phyloP scores from a whole-genome alignment of 2,113 vertebrate species.

The Muntiacus reevesi region DNA sequence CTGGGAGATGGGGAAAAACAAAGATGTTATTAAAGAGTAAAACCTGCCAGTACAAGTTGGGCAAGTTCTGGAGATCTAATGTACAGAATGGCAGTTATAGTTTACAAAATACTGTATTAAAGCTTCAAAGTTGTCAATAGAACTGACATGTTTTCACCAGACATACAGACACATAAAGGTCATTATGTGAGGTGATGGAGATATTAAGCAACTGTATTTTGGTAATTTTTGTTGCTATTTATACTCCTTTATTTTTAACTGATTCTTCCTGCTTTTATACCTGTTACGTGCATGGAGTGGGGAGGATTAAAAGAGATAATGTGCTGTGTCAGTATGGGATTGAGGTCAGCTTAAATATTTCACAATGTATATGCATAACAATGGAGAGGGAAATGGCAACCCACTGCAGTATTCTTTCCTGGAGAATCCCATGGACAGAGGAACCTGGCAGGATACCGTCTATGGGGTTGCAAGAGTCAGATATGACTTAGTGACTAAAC shows the following conservation, averaged over 20 bases:
- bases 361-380: background rate
- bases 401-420: background rate
- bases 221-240: background rate
- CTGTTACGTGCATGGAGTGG: background rate
- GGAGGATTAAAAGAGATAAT: background rate
- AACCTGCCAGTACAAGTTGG: background rate
- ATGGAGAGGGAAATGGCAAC: background rate
- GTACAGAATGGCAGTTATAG: background rate
- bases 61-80: background rate
- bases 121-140: background rate
- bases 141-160: background rate
- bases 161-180: background rate
- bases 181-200: background rate
- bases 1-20: background rate
- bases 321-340: background rate
- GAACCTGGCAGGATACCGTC: accelerated
- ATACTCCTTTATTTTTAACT: background rate
- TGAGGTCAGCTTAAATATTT: background rate
- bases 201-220: background rate
- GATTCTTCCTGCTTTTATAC: background rate
- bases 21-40: background rate
- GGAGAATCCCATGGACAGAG: background rate
- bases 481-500: background rate
- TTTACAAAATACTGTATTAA: background rate
- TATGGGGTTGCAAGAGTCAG: background rate